Percentiles rank a stretch among this genome's conserved stretches.
These are phyloP conservation scores for Ptychodera flava DNA, from an alignment of 35 echinoderm and acorn worm species.

Conservation along the genomic window DNA sequence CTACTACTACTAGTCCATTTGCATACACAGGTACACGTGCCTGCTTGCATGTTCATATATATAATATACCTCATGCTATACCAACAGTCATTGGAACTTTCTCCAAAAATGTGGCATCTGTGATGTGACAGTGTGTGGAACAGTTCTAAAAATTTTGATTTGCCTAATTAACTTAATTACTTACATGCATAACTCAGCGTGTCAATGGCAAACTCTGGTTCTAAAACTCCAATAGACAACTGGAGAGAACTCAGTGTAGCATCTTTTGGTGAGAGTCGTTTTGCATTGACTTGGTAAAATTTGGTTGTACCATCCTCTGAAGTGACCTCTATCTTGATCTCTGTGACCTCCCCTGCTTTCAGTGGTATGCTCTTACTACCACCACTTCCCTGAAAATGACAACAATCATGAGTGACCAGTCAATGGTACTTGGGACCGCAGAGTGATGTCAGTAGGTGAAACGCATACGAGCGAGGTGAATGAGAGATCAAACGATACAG, in stretches of 20 bases:
- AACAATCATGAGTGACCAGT: not conserved
- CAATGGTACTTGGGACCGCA: not conserved
- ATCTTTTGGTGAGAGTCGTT: conserved; percentile 77
- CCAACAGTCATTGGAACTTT: no score
- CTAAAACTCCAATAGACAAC: conserved; percentile 41
- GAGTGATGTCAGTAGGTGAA: no score
- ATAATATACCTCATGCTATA: no score
- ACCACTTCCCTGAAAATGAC: conserved; percentile 53
- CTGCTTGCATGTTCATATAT: no score
- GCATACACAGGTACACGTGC: no score
- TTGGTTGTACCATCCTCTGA: conserved; percentile 97
- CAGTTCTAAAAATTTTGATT: no score
- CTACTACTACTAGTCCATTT: no score
- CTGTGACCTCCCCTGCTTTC: conserved; percentile 59
- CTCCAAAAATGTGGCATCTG: no score
- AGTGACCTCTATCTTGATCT: conserved; percentile 86
- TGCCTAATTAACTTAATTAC: no score
- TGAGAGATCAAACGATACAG: no score
- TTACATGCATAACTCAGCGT: conserved; percentile 54
- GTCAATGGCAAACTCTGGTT: conserved; percentile 61
- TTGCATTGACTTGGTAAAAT: conserved; percentile 73
- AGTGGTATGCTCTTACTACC: conserved; percentile 70
- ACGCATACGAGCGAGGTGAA: no score
- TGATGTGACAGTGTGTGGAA: no score
- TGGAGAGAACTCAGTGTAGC: conserved; percentile 62